Evolutionary conservation across 1,140 invertebrate species (phyloP), one percentile per base, ranked within the genome.

Genomic region (Drosophila grimshawi): DNA sequence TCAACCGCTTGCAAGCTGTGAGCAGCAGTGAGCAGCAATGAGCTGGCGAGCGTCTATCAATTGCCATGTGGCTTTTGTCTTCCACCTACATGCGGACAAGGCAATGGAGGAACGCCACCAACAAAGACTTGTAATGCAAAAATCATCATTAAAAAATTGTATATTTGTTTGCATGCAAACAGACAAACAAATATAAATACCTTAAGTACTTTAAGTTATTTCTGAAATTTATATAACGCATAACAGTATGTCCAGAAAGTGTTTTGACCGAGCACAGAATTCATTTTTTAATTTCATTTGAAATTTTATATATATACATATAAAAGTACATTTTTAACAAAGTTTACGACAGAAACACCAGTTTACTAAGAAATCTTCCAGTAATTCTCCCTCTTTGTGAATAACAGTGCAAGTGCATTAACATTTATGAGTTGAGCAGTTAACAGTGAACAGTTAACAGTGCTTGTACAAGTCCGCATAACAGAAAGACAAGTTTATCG

Each of bases 61-160:
- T 67, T 68, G 55, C 55, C 70, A 73, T 73, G 56, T 73, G 70
- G 70, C 64, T 73, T 73, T 60, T 73, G 70, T 73, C 39, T 55
- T 43, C 51, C 56, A 60, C 70, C 64, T 39, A 67, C 70, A 41
- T 60, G 29, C 49, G 59, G 6, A 62, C 46, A 49, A 62, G 32
- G 59, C 8, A 45, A 46, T 10, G 2, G 3, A 27, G 57, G 43
- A 27, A 33, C 11, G 30, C 27, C 46, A 49, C 27, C 27, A 43
- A 60, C 11, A 60, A 41, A 41, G 39, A 3, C 39, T 43, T 41
- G 7, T 41, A 10, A 41, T 10, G 8, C 39, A 41, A 6, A 39
- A 39, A 19, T 19, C 19, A 19, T 19, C 19, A 19, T 19, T 19
- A 19, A 19, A 19, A 19, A 19, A 19, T 19, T 19, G 19, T 19